These are phyloP conservation scores for Sinocyclocheilus anophthalmus DNA, from an alignment of 2,113 vertebrate species.

Conservation along the genomic window DNA sequence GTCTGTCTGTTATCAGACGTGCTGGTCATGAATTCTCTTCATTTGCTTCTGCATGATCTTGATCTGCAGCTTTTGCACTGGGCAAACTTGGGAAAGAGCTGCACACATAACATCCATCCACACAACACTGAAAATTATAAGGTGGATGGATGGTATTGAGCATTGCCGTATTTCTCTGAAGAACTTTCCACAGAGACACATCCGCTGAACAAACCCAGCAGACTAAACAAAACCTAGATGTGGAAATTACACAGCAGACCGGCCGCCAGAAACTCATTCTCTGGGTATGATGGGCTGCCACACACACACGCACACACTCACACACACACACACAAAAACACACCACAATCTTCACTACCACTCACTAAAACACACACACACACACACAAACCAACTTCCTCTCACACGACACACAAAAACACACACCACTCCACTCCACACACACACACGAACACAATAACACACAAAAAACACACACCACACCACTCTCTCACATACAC, in stretches of 20 bases:
- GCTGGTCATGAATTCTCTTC: not conserved
- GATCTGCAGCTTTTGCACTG: not conserved
- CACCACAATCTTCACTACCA: too few relatives aligned
- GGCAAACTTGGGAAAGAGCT: not conserved
- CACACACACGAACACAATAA: too few relatives aligned
- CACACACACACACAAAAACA: constrained; percentile 59
- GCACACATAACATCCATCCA: constrained; percentile 16
- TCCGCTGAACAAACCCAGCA: constrained; percentile 59
- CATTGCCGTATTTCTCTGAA: constrained; percentile 43
- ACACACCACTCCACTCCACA: constrained; percentile 57
- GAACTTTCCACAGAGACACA: constrained; percentile 49
- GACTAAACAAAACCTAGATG: constrained; percentile 66
- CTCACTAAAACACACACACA: constrained; percentile 60
- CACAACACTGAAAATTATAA: constrained; percentile 38
- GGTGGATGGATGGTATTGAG: not conserved
- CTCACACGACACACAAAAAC: constrained; percentile 66
- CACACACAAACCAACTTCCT: constrained; percentile 63
- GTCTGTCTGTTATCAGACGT: not conserved
- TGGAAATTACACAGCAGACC: constrained; percentile 70
- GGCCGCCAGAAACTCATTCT: constrained; percentile 75
- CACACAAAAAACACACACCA: too few relatives aligned
- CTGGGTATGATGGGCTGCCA: constrained; percentile 65
- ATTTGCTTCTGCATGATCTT: constrained; percentile 2
- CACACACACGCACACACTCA: constrained; percentile 40
- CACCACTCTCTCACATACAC: too few relatives aligned